Base-by-base conservation (phyloP, 2,113 vertebrate species). In the Chamaea fasciata region DNA sequence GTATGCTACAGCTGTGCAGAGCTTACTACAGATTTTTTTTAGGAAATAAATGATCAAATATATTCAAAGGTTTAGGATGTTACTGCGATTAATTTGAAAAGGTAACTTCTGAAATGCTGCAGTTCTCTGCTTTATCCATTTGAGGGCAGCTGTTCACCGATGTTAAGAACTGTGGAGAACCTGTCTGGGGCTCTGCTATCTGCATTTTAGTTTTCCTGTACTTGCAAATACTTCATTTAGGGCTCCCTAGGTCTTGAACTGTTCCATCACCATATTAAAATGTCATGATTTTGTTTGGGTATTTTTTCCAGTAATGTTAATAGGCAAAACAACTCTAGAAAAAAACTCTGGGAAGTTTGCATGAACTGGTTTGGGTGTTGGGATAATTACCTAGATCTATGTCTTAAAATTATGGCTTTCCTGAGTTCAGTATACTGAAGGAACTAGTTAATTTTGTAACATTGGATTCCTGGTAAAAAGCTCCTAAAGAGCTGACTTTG, bases 101-200 rank as follows among this genome's bases (percentile, higher is more conserved):
- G 24, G n/a, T 81, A 41, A 56, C 22, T 88, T 90, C 30, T 65
- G 39, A 87, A 56, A 57, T 24, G 64, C 79, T 97, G 97, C 85
- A 98, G 9, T 98, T 39, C 90, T 85, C 83, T 9, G 2, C 59
- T 80, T 67, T 91, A 33, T 96, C 98, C 98, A 94, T 98, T 88
- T 96, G 97, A 98, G 97, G 97, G 98, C 98, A 97, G 96, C 84
- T 96, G 63, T 65, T 97, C 80, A 95, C 97, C 27, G 0, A 60
- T 85, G 10, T 89, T 94, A 64, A 70, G 74, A 85, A 12, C 41
- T 52, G 42, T 41, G 20, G 30, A 64, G 87, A 62, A 30, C 20
- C 3, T 33, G 8, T 11, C 35, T 44, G 23, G 7, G 11, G 10
- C 83, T 90, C n/a, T 85, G 67, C 59, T 85, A 22, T 44, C 56